Evolutionary conservation across 1,140 invertebrate genomes (phyloP), one percentile per base, ranked within the genome.

Genomic region (Sycophila sp.): DNA sequence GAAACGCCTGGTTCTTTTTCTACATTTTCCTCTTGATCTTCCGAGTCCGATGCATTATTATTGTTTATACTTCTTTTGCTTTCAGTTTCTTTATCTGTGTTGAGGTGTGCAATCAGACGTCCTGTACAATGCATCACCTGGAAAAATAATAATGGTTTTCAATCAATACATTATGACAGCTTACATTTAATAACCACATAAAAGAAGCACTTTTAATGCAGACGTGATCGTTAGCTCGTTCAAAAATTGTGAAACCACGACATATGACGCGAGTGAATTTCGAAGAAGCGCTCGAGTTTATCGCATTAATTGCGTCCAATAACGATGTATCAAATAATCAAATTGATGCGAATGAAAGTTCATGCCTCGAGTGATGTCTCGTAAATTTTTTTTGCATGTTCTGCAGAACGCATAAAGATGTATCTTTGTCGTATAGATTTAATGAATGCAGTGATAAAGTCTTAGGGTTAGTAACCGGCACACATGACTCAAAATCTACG

Each of bases 91-190:
- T n/a, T n/a, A 19, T 55, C 72, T 15, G 60, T 49, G 13, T 45
- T 72, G 3, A 76, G 32, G 80, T 69, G 84, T 63, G 56, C 82
- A 67, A 78, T 64, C 76, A 95, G 87, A 77, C 94, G 92, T 6
- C 96, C 95, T 49, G 91, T 93, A 67, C 93, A 93, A 81, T 96
- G 94, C 75, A 97, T 94, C 32, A 97, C 95, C 95, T 97, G 77
- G 30, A 73, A 69, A 51, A 73, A 73, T 15, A 10, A 65, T 34
- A 73, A 66, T 40, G 15, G 17, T 19, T 38, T 36, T 60, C n/a
- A n/a, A n/a, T n/a, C n/a, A n/a, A n/a, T 26, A 55, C 19, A 24
- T 66, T 32, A 58, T 11, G 32, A 17, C 6, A n/a, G 11, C 11
- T 36, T 36, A 36, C 11, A 6, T 36, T 6, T 36, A 36, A 36